These are phyloP conservation scores for Neostethus bicornis DNA, from an alignment of 2,797 vertebrate genomes.

Conservation along the genomic window DNA sequence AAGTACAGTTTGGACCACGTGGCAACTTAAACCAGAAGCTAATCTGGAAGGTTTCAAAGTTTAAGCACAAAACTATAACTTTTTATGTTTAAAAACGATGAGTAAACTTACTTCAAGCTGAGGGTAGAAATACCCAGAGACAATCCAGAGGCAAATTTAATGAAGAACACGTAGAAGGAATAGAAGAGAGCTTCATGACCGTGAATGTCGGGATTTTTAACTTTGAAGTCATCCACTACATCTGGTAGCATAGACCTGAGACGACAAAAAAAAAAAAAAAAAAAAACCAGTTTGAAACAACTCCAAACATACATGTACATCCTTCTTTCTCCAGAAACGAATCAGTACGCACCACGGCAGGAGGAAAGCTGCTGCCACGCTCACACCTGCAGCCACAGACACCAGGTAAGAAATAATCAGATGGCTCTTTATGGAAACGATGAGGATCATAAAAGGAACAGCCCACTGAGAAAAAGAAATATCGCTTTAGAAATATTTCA, in stretches of 20 bases:
- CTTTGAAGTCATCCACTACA: slow-evolving; percentile 92
- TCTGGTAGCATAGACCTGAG: slow-evolving; percentile 97
- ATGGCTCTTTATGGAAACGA: slow-evolving; percentile 81
- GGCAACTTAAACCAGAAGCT: slow-evolving; percentile 18
- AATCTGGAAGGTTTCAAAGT: neutral
- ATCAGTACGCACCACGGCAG: slow-evolving; percentile 87
- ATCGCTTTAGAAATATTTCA: neutral
- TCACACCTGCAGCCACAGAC: slow-evolving; percentile 87
- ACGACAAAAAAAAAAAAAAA: neutral
- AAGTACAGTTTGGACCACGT: slow-evolving; percentile 41
- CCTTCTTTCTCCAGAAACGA: neutral
- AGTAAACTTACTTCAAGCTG: slow-evolving; percentile 86
- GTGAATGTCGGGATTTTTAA: slow-evolving; percentile 83
- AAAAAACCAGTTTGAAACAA: slow-evolving; percentile 1
- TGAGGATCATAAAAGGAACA: slow-evolving; percentile 90
- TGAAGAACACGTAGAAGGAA: slow-evolving; percentile 97
- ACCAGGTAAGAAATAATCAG: slow-evolving; percentile 86
- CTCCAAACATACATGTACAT: neutral
- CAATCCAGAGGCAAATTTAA: slow-evolving; percentile 93
- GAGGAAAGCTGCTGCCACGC: slow-evolving; percentile 91
- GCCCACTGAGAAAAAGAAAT: no score
- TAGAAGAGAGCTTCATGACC: slow-evolving; percentile 96
- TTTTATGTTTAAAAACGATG: neutral
- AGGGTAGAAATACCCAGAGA: slow-evolving; percentile 94
- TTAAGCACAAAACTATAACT: neutral